Percentiles rank a stretch among this genome's conserved stretches.
These are phyloP conservation scores for Lepidurus apus DNA, from an alignment of 1,140 invertebrate genomes.

Conservation along the genomic window DNA sequence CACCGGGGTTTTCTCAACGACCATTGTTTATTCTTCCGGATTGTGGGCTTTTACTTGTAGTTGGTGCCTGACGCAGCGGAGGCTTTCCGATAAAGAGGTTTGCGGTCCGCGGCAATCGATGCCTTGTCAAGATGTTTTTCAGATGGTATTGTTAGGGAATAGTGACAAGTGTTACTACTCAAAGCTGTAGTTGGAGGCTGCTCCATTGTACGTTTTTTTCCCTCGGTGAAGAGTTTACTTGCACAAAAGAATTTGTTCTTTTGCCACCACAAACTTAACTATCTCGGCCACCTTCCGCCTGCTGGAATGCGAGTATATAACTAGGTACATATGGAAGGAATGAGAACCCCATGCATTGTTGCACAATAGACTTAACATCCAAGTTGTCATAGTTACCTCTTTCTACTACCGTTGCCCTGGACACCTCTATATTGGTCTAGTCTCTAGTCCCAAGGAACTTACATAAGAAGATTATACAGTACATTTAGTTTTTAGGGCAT, in stretches of 20 bases:
- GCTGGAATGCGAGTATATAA: not conserved
- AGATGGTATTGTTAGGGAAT: conserved; percentile 11
- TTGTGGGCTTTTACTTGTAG: not conserved
- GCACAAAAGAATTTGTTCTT: not conserved
- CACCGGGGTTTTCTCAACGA: not conserved
- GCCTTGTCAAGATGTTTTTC: not conserved
- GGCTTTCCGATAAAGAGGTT: conserved; percentile 2
- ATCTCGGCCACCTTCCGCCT: not conserved
- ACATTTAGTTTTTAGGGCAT: no score
- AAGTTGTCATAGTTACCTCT: conserved; percentile 1
- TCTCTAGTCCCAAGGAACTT: not conserved
- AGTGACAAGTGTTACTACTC: conserved; percentile 4
- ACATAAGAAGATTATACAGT: no score
- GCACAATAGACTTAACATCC: not conserved
- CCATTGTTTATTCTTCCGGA: not conserved
- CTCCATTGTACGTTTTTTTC: not conserved
- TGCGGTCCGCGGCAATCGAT: conserved; percentile 13
- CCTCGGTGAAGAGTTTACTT: not conserved
- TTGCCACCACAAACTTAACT: not conserved
- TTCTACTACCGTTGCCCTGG: not conserved
- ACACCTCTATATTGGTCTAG: not conserved
- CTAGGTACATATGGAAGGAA: not conserved
- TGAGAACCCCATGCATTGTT: not conserved
- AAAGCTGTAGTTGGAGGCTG: not conserved
- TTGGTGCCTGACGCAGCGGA: conserved; percentile 12